phyloP scores from a whole-genome alignment of 2,888 invertebrate species.

The Athripsodes cinereus region DNA sequence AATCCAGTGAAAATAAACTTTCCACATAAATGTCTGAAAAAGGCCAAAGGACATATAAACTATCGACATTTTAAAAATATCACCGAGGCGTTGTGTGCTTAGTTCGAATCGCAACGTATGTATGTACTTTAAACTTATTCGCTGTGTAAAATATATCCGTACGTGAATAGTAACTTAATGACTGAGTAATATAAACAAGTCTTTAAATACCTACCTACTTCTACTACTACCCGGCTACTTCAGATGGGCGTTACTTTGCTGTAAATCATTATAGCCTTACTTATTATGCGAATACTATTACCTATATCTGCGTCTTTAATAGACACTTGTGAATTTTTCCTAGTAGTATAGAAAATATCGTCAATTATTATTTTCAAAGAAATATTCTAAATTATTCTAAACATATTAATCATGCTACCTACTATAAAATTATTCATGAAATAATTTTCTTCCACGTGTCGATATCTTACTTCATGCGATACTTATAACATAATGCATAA shows the following conservation, averaged over 20 bases:
- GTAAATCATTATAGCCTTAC: not conserved
- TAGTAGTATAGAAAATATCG: too few relatives aligned
- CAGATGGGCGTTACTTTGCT: not conserved
- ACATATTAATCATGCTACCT: too few relatives aligned
- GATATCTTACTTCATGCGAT: too few relatives aligned
- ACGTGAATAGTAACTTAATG: not conserved
- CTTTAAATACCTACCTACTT: not conserved
- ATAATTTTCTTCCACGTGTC: too few relatives aligned
- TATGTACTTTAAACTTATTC: not conserved
- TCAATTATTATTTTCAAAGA: too few relatives aligned
- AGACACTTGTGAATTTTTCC: too few relatives aligned
- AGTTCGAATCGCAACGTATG: not conserved
- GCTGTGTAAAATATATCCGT: not conserved
- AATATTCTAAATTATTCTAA: too few relatives aligned
- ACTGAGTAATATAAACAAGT: not conserved
- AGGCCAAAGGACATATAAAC: conserved; percentile 1
- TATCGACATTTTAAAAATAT: not conserved
- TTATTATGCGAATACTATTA: too few relatives aligned
- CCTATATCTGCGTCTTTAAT: too few relatives aligned
- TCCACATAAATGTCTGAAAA: not conserved
- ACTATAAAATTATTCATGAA: too few relatives aligned
- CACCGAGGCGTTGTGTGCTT: not conserved
- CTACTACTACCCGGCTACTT: too few relatives aligned
- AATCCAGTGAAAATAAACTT: not conserved
- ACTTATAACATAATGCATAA: too few relatives aligned